A percentile compares a stretch with the other conserved stretches of the same genome.
These are phyloP conservation scores for Leptonema lineaticorne DNA, from an alignment of 1,140 invertebrate genomes.

Conservation along the genomic window DNA sequence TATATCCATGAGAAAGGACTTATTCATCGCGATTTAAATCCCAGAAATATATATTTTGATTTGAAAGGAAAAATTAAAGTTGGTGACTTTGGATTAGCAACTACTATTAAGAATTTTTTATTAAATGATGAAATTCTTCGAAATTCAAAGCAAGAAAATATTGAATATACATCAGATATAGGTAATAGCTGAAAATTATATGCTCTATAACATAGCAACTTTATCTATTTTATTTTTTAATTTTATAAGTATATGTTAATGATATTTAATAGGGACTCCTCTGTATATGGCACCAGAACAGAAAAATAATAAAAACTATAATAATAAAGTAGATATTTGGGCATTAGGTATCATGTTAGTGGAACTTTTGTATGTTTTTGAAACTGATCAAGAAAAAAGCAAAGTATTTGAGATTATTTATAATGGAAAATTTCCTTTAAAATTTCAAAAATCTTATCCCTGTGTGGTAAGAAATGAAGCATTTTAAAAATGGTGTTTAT, in stretches of 20 bases:
- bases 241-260: background rate
- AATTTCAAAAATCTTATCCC: background rate
- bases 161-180: background rate
- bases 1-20: background rate
- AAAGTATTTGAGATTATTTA: background rate
- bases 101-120: background rate
- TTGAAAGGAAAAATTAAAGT: background rate
- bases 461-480: background rate
- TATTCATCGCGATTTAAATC: conserved; percentile 8
- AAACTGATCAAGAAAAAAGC: background rate
- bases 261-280: background rate
- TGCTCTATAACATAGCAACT: background rate
- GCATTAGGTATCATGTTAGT: background rate
- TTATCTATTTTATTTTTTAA: background rate
- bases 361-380: background rate
- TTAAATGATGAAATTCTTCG: background rate
- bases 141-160: background rate
- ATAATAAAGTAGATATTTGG: conserved; percentile 8
- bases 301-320: background rate
- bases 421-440: background rate
- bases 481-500: background rate
- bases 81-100: background rate
- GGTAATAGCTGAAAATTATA: background rate
- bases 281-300: conserved; percentile 6
- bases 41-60: background rate